Evolutionary conservation across 1,140 invertebrate species (phyloP), one percentile per base, ranked within the genome.

Genomic region (Brachionus sp.): DNA sequence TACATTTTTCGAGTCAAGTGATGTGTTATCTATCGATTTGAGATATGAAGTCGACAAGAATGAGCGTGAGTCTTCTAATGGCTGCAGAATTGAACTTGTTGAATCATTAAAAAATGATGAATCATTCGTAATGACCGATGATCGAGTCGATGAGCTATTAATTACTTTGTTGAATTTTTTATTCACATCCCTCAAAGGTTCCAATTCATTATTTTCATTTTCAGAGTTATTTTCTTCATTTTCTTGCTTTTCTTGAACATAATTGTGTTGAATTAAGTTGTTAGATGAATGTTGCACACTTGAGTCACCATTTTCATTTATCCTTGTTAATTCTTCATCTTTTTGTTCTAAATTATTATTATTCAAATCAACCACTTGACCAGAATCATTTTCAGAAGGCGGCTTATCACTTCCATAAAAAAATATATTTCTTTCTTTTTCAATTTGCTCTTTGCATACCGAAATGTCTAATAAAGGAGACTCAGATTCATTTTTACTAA

Each of bases 341-440:
- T 3, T 25, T 9, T 57, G 50, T 57, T 57, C 5, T 5, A 57
- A 9, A 57, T 19, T 19, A 2, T 57, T 68, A n/a, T 68, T 37
- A 13, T 33, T 68, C 57, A 6, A 29, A 46, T 46, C 70, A 9
- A 35, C 7, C 25, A 29, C 13, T 29, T 23, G 23, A 23, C 23
- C 4, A 16, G 3, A 42, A 19, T 5, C 5, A 10, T 75, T 7
- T 3, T 46, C 19, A 13, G 16, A 23, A 42, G 37, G 39, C 1
- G 37, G 70, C 23, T 44, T 25, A 25, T 75, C 70, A 13, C n/a
- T 50, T 44, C 70, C 70, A 23, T 46, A 75, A 75, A 75, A 75
- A 75, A 75, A 75, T 50, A 3, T 75, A 13, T 75, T 75, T 39
- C 44, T 75, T 12, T 75, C 70, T 75, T 75, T 44, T 46, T 46